Evolutionary conservation across 2,113 vertebrate genomes (phyloP).

Genomic region (Colistium nudipinnis): DNA sequence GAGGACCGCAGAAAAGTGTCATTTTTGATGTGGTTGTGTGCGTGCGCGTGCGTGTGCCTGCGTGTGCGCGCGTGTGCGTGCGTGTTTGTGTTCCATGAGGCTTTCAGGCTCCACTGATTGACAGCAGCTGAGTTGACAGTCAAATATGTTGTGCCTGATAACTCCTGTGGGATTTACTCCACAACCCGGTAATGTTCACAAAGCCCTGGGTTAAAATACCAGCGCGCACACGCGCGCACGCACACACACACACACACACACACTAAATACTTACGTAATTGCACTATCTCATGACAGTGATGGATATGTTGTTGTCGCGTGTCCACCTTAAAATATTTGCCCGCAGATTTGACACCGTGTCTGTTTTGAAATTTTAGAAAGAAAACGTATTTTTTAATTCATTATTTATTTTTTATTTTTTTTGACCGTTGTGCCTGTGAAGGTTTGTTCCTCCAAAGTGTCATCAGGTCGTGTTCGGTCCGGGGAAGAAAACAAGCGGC

Average conservation of each 20-base stretch:
- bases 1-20: too few species aligned
- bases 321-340: too few species aligned
- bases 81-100: too few species aligned
- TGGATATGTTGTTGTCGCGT: not conserved
- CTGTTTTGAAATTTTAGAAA: too few species aligned
- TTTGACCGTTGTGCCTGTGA: too few species aligned
- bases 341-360: too few species aligned
- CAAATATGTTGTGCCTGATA: not conserved
- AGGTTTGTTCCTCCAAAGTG: too few species aligned
- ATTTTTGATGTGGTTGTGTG: not conserved
- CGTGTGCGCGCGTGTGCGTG: not conserved
- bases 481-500: too few species aligned
- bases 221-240: not conserved
- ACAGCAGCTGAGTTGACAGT: not conserved
- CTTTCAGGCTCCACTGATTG: not conserved
- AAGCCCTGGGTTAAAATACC: constrained; percentile 12
- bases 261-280: constrained; percentile 12
- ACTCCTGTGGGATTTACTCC: not conserved
- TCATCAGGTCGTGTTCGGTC: too few species aligned
- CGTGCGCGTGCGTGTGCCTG: constrained; percentile 11
- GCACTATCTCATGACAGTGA: not conserved
- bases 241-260: not conserved
- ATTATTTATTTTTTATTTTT: too few species aligned
- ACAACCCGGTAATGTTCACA: too few species aligned
- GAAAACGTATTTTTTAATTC: too few species aligned